Base-by-base conservation (phyloP, 2,888 invertebrate genomes). In the Drosophila meridionalis region DNA sequence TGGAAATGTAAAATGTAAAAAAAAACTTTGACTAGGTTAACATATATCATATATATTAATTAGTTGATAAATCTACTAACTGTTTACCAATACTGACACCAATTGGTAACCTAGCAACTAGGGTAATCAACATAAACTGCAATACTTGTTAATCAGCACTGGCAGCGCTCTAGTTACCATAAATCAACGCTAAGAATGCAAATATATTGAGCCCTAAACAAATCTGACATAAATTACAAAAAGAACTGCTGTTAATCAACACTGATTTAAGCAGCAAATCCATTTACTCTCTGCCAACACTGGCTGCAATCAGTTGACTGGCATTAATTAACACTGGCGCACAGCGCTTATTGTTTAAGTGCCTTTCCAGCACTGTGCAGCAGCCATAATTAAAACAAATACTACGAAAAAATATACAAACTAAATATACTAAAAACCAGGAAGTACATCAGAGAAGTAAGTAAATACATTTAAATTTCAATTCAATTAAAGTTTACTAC, bases 401-500 rank as follows among this genome's bases (percentile, higher is more conserved):
- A 38, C 38, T 14, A 4, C 30, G 5, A 38, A 52, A 40, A 32
- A 52, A 20, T 20, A 20, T 34, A n/a, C 40, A n/a, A 28, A 56
- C 40, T 38, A 40, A 55, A 40, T 52, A 52, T 34, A 20, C 34
- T 34, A 30, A 9, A 55, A 55, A 28, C n/a, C 55, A 20, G 28
- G 42, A 52, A 52, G 52, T 52, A 7, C 52, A 52, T 34, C 52
- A 52, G 36, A 7, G 34, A 45, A 34, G n/a, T 47, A n/a, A n/a
- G 28, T 47, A 38, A 48, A 59, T 59, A 34, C 36, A 61, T 53
- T 50, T 40, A 42, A 67, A 58, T 58, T 58, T n/a, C 42, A 61
- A 78, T 79, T 55, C 34, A 68, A 63, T 63, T 59, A 40, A 56
- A 43, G 56, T 52, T 14, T 42, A 43, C 52, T 50, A 47, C 56